Evolutionary conservation across 2,888 invertebrate genomes (phyloP), one percentile per base, ranked within the genome.

Genomic region (Lycophotia porphyrea): DNA sequence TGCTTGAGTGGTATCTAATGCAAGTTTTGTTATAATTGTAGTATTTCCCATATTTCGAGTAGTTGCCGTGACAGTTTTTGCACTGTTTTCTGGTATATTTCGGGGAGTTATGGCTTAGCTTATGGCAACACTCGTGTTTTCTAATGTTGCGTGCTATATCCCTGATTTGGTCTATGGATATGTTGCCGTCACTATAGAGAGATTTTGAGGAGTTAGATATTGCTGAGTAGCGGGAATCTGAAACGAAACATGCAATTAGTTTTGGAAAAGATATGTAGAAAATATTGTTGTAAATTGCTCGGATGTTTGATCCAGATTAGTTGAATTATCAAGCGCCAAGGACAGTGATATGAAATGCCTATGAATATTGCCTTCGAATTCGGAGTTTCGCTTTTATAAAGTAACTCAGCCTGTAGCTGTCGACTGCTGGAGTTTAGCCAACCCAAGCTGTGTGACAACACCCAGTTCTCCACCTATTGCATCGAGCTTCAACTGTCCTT

Each of bases 81-180:
- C 96, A 96, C 84, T 96, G 96, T 90, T 96, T 96, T 27, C 96
- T 82, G 8, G 96, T 96, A 83, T 94, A 95, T 89, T 95, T 96
- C 0, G 96, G 96, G 80, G 96, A 96, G 79, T 96, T 94, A 86
- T 96, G 96, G 58, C 94, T 95, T 9, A 96, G 91, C 89, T 96
- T 96, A 75, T 96, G 96, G 92, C 96, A 96, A 89, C 98, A 98
- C 92, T 98, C 98, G 95, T 98, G 98, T 34, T 98, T 96, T 96
- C 98, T 97, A 89, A 98, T 98, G 92, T 98, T 98, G 36, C 97
- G 97, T 0, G 98, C 98, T 24, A 98, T 98, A 90, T 98, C 98
- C 58, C 98, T 97, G 91, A 98, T 98, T 92, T 98, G 98, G 60
- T 96, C 95, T 72, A 95, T 94, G 11, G 96, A 95, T 31, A 95